These are phyloP conservation scores for Orchestes rusci DNA, from an alignment of 2,888 invertebrate species.

Conservation along the genomic window DNA sequence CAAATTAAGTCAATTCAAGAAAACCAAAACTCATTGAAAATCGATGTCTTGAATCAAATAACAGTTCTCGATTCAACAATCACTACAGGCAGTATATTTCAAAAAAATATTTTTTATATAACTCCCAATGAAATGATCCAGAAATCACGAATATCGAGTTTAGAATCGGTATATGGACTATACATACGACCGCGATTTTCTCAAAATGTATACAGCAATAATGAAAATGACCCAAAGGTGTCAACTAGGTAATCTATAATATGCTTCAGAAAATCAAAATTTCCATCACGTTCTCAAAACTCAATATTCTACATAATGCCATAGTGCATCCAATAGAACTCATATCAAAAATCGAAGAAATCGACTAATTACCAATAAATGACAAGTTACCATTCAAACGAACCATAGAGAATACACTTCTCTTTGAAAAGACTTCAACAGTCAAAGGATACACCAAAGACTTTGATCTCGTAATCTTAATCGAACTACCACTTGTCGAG, in stretches of 20 bases:
- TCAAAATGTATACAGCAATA: not conserved
- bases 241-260: conserved; percentile 1
- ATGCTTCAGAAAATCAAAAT: not conserved
- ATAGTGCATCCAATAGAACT: not conserved
- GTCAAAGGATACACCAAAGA: not conserved
- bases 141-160: not conserved
- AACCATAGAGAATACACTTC: not conserved
- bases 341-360: not conserved
- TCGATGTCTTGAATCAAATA: not conserved
- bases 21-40: not conserved
- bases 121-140: not conserved
- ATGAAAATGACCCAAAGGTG: not conserved
- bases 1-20: no score
- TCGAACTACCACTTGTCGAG: not conserved
- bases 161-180: not conserved
- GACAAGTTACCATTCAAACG: not conserved
- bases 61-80: not conserved
- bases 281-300: conserved; percentile 2
- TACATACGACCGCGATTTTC: no score
- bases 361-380: not conserved
- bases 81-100: not conserved
- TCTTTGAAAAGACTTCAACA: not conserved
- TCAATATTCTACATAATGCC: not conserved
- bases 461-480: not conserved
- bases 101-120: not conserved